A percentile compares a stretch with the other conserved stretches of the same genome.
Conservation (phyloP, 2,797 vertebrate genomes). For the Choloepus didactylus region DNA sequence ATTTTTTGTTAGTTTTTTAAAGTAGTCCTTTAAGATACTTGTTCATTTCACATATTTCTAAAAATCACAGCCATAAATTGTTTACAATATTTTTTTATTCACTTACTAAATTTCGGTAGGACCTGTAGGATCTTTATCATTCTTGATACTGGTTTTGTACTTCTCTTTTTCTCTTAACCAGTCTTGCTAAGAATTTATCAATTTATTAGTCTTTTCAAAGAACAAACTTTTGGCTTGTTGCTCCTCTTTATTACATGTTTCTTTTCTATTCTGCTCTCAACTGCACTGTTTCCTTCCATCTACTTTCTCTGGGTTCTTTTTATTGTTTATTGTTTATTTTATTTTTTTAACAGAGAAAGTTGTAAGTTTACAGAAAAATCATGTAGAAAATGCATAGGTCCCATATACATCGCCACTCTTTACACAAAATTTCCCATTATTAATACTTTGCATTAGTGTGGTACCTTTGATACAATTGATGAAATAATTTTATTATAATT, state of each 20-base stretch:
- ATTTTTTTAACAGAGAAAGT: too few relatives aligned
- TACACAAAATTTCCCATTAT: too few relatives aligned
- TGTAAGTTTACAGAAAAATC: too few relatives aligned
- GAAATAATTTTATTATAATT: too few relatives aligned
- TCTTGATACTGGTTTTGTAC: background rate
- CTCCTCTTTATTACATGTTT: background rate
- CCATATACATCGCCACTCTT: too few relatives aligned
- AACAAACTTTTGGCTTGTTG: background rate
- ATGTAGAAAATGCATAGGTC: too few relatives aligned
- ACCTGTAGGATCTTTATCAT: background rate
- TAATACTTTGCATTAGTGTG: too few relatives aligned
- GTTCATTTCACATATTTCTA: background rate
- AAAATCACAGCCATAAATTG: background rate
- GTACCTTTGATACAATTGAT: too few relatives aligned
- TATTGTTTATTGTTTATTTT: background rate
- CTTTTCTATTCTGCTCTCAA: background rate
- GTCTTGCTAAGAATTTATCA: slow-evolving; percentile 19
- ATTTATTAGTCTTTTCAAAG: background rate
- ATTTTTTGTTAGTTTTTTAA: background rate
- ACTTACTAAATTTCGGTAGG: background rate
- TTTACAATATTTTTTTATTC: background rate
- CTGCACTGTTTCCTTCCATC: background rate
- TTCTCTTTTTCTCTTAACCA: background rate
- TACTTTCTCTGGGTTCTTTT: background rate
- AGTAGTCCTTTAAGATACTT: background rate